Evolutionary conservation across 2,797 vertebrate species (phyloP), one percentile per base, ranked within the genome.

Genomic region (Lithobates sylvaticus): DNA sequence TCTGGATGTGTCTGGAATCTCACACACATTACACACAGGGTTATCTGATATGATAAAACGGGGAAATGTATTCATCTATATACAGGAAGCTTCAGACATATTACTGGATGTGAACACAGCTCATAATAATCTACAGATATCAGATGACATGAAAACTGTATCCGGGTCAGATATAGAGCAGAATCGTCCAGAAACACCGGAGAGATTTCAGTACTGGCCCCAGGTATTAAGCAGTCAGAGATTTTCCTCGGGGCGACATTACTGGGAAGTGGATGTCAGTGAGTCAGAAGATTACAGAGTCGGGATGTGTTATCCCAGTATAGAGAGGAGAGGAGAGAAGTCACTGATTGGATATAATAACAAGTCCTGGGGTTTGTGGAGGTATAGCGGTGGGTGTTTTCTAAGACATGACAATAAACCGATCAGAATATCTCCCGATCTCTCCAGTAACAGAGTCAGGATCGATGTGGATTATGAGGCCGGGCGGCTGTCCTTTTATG

Each of bases 101-200:
- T 61, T 26, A 58, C 75, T 77, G 50, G 75, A 77, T 64, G 75
- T 58, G 34, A 77, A 77, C 27, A 77, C 54, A 21, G 75, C 75
- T 61, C 8, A 47, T 77, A 54, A 61, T 64, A 15, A 3, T 18
- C 27, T 77, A 15, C 6, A 12, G 9, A 18, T 77, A 64, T 77
- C 75, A 61, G n/a, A 34, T 32, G 75, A 77, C 29, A 10, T 32
- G 12, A 77, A 77, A 34, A 61, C 39, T 32, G 50, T n/a, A 58
- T 61, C 75, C 16, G 2, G 13, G 2, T 50, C 75, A 32, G 15
- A 21, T 18, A 21, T 23, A 61, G 21, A 10, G 13, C 50, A 34
- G 15, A 61, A 10, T 32, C 27, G 29, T 34, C 47, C 75, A 58
- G 75, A 61, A 61, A 36, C 26, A 61, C 75, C 75, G 16, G 50